phyloP scores from a whole-genome alignment of 37 sponge, comb jelly and placozoan genomes.

The Tethya wilhelma region DNA sequence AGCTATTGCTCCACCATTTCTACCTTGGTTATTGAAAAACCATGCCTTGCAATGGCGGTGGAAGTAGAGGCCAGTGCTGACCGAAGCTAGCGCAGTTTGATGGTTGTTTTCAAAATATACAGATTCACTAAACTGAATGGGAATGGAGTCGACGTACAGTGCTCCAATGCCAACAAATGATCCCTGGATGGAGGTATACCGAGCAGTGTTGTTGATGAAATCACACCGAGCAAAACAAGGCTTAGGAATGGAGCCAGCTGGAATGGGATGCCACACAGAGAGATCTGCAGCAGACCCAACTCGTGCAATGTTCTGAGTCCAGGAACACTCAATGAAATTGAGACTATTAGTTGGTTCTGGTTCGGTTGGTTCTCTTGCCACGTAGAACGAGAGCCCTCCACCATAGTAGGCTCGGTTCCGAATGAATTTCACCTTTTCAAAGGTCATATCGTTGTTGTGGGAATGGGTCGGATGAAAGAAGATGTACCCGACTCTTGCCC shows the following conservation, averaged over 20 bases:
- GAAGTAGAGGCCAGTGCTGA: slow-evolving; percentile 23
- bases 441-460: slow-evolving; percentile 12
- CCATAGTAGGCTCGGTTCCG: slow-evolving; percentile 62
- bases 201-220: slow-evolving; percentile 41
- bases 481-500: slow-evolving; percentile 51
- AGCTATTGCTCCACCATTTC: slow-evolving; percentile 66
- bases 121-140: slow-evolving; percentile 13
- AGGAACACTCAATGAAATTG: slow-evolving; percentile 32
- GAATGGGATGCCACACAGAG: slow-evolving; percentile 35
- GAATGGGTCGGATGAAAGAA: slow-evolving; percentile 28
- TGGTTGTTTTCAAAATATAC: slow-evolving; percentile 17
- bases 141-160: slow-evolving; percentile 52
- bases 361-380: slow-evolving; percentile 19
- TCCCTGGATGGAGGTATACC: slow-evolving; percentile 8
- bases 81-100: slow-evolving; percentile 51
- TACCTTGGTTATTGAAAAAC: slow-evolving; percentile 47
- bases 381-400: slow-evolving; percentile 58
- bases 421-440: slow-evolving; percentile 17
- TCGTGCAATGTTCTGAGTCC: slow-evolving; percentile 43
- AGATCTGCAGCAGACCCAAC: slow-evolving; percentile 63
- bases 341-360: slow-evolving; percentile 28
- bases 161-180: slow-evolving; percentile 46
- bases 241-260: slow-evolving; percentile 15
- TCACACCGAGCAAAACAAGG: slow-evolving; percentile 44
- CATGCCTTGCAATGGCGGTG: background rate